Percentiles rank a stretch among this genome's conserved stretches.
These are phyloP conservation scores for Periparus ater DNA, from an alignment of 2,797 vertebrate genomes.

Conservation along the genomic window DNA sequence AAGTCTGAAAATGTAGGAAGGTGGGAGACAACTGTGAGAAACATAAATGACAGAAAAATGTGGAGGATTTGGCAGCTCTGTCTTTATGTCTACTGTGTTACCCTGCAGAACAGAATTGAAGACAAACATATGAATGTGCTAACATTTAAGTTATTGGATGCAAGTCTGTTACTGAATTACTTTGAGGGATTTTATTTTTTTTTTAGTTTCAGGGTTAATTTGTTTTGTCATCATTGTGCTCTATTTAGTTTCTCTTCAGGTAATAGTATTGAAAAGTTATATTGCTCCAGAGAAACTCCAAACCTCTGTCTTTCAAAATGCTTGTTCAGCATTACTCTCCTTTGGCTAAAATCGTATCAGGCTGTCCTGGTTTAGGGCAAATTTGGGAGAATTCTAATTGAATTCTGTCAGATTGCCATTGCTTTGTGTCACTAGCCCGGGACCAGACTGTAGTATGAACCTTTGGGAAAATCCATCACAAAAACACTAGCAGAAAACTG, in stretches of 20 bases:
- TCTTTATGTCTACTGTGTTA: slow-evolving; percentile 51
- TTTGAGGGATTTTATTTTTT: background rate
- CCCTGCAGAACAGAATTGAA: slow-evolving; percentile 30
- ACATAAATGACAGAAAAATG: slow-evolving; percentile 63
- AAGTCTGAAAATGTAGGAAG: slow-evolving; percentile 68
- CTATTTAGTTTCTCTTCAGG: background rate
- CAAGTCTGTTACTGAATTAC: background rate
- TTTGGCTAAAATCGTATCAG: background rate
- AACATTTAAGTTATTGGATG: background rate
- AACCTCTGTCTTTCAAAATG: background rate
- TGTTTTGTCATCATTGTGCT: background rate
- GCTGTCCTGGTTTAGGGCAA: background rate
- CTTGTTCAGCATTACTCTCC: background rate
- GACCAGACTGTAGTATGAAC: background rate
- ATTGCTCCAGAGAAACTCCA: background rate
- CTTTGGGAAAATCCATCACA: background rate
- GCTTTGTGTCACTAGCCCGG: background rate
- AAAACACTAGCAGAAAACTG: background rate
- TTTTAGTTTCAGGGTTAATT: background rate
- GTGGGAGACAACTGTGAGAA: slow-evolving; percentile 72
- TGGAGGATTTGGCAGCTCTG: slow-evolving; percentile 61
- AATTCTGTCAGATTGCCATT: background rate
- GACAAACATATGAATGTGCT: slow-evolving; percentile 41
- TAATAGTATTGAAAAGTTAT: background rate
- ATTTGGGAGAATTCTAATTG: too few species aligned